phyloP scores from a whole-genome alignment of 92 coral and sea anemone species.

The Muricea muricata region DNA sequence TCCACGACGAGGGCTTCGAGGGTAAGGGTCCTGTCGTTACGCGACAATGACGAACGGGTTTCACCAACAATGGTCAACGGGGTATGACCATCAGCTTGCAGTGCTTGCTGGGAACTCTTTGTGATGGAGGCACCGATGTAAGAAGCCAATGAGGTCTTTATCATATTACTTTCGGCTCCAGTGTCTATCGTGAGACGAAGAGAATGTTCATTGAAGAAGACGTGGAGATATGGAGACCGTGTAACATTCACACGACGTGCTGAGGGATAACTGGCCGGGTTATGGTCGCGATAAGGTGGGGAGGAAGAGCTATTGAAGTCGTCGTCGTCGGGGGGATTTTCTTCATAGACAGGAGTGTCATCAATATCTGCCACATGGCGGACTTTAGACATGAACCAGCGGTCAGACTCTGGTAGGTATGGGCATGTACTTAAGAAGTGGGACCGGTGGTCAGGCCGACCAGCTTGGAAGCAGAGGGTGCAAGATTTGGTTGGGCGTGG shows the following conservation, averaged over 20 bases:
- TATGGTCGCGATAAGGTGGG: background rate
- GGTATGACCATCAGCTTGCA: slow-evolving; percentile 57
- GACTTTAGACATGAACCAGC: slow-evolving; percentile 18
- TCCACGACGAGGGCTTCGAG: slow-evolving; percentile 51
- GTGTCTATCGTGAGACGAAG: slow-evolving; percentile 42
- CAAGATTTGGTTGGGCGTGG: slow-evolving; percentile 9
- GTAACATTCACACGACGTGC: slow-evolving; percentile 30
- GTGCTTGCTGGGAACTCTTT: slow-evolving; percentile 48
- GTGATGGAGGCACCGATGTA: slow-evolving; percentile 42
- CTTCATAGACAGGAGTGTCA: background rate
- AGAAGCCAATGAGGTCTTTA: slow-evolving; percentile 6
- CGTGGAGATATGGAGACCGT: slow-evolving; percentile 44
- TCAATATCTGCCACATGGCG: slow-evolving; percentile 32
- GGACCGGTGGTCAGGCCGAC: slow-evolving; percentile 26
- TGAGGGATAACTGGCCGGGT: background rate
- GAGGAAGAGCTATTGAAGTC: background rate
- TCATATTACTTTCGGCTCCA: slow-evolving; percentile 24
- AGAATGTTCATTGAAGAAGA: slow-evolving; percentile 43
- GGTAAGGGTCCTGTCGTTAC: slow-evolving; percentile 30
- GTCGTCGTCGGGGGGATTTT: background rate
- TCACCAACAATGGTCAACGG: slow-evolving; percentile 37
- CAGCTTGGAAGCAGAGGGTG: slow-evolving; percentile 48
- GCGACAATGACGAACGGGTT: slow-evolving; percentile 18
- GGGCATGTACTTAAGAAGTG: slow-evolving; percentile 36
- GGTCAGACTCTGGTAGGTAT: slow-evolving; percentile 25